Percentiles rank a stretch among this genome's conserved stretches.
Conservation (phyloP, 2,797 vertebrate genomes). For the Halcyon chelicuti region DNA sequence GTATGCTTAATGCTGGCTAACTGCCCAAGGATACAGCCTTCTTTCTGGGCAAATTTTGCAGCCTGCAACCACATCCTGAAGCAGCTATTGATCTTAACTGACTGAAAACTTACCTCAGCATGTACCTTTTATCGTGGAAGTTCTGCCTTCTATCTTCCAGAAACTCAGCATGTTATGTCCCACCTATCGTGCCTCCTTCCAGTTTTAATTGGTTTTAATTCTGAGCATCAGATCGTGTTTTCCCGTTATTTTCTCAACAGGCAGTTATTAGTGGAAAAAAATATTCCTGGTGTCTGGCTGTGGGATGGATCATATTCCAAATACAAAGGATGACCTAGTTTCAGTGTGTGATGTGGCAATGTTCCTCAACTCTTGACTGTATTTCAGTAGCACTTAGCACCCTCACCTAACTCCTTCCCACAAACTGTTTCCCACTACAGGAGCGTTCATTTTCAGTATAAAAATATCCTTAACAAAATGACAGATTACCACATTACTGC, state of each 20-base stretch:
- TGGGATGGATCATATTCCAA: neutral
- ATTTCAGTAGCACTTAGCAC: constrained; percentile 44
- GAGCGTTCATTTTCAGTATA: constrained; percentile 32
- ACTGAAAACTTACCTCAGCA: neutral
- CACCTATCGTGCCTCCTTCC: neutral
- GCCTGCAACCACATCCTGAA: neutral
- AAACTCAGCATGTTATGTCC: neutral
- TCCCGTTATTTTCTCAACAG: constrained; percentile 26
- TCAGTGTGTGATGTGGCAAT: neutral
- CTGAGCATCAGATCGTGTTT: constrained; percentile 27
- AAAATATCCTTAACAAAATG: constrained; percentile 16
- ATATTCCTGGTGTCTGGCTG: constrained; percentile 30
- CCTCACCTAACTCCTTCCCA: constrained; percentile 39
- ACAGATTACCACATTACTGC: constrained; percentile 11
- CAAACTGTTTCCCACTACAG: constrained; percentile 10
- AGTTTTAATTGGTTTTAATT: constrained; percentile 28
- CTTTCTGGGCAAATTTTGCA: neutral
- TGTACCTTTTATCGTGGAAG: neutral
- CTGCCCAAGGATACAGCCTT: neutral
- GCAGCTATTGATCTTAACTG: neutral
- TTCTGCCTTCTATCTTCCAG: neutral
- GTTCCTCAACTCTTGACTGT: neutral
- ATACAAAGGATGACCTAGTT: constrained; percentile 29
- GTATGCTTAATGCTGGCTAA: neutral
- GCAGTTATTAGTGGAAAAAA: constrained; percentile 31